Base-by-base conservation (phyloP, 2,113 vertebrate genomes). In the Redunca redunca region DNA sequence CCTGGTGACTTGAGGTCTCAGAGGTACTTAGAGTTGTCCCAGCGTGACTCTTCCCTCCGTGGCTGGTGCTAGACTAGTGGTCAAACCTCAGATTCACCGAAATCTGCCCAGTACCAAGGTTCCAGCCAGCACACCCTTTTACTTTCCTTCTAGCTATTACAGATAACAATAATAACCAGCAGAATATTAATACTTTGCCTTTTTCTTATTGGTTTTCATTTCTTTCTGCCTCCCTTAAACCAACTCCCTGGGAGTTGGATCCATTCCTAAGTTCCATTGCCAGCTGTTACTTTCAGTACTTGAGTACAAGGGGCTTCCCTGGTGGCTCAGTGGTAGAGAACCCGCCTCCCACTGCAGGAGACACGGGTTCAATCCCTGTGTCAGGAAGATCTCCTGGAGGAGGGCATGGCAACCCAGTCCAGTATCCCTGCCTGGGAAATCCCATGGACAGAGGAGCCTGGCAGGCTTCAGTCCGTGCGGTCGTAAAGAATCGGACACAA, bases 281-380 rank as follows among this genome's bases (percentile, higher is more conserved):
- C 19, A 89, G 46, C 50, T 71, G 16, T 67, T 36, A n/a, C 40
- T 30, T 36, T 26, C 43, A 55, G 36, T 36, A 21, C 33, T 30
- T 30, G 36, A 46, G 50, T 2, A 26, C 36, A 55, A 5, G 43
- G 40, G 40, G 40, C 11, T 26, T 43, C 71, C 12, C 23, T 77
- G 40, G 23, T 7, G 3, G 40, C 71, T 77, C 71, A 77, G 6
- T 43, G 40, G 12, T 26, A 77, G 40, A 26, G 71, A 77, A 77
- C 23, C 36, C 2, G 3, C 71, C 71, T 77, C 11, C 40, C 71
- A 77, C 0, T 43, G 71, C 12, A 77, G 71, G 36, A 77, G 71
- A 43, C 71, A 25, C 0, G 23, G 40, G 71, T 14, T 77, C 12
- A 0, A 43, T 40, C 40, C 21, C 71, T 43, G 71, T 2, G 12